Evolutionary conservation across 2,797 vertebrate genomes (phyloP).

Genomic region (Melanotaenia parkinsoni): DNA sequence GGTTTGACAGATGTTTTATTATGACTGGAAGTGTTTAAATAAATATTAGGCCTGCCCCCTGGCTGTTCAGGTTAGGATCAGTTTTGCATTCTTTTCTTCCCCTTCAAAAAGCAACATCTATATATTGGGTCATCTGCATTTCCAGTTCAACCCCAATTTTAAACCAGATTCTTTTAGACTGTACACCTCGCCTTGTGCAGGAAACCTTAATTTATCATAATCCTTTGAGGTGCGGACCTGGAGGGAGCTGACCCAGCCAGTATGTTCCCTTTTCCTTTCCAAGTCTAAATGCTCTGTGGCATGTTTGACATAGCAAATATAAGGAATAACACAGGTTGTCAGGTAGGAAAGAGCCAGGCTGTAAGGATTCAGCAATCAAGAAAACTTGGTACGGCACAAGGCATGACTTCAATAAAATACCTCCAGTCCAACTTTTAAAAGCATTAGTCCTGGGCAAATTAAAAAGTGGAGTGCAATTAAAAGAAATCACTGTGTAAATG

Average conservation of each 20-base stretch:
- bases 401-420: slow-evolving; percentile 87
- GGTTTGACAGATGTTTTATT: slow-evolving; percentile 68
- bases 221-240: slow-evolving; percentile 70
- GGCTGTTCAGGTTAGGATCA: slow-evolving; percentile 69
- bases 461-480: slow-evolving; percentile 89
- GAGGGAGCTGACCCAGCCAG: slow-evolving; percentile 65
- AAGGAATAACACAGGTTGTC: slow-evolving; percentile 78
- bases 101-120: slow-evolving; percentile 55
- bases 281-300: slow-evolving; percentile 72
- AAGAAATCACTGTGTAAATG: slow-evolving; percentile 91
- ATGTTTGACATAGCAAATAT: slow-evolving; percentile 78
- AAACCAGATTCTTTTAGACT: slow-evolving; percentile 66
- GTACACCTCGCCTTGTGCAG: slow-evolving; percentile 41
- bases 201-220: slow-evolving; percentile 62
- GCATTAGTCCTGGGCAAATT: slow-evolving; percentile 88
- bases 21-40: slow-evolving; percentile 73
- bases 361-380: slow-evolving; percentile 75
- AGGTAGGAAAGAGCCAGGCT: slow-evolving; percentile 78
- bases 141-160: slow-evolving; percentile 54
- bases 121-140: slow-evolving; percentile 64
- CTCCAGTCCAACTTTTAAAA: slow-evolving; percentile 85
- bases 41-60: slow-evolving; percentile 60
- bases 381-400: slow-evolving; percentile 74
- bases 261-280: slow-evolving; percentile 46
- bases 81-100: slow-evolving; percentile 62